A percentile compares a stretch with the other conserved stretches of the same genome.
These are phyloP conservation scores for Anguilla megastoma DNA, from an alignment of 2,797 vertebrate genomes.

Conservation along the genomic window DNA sequence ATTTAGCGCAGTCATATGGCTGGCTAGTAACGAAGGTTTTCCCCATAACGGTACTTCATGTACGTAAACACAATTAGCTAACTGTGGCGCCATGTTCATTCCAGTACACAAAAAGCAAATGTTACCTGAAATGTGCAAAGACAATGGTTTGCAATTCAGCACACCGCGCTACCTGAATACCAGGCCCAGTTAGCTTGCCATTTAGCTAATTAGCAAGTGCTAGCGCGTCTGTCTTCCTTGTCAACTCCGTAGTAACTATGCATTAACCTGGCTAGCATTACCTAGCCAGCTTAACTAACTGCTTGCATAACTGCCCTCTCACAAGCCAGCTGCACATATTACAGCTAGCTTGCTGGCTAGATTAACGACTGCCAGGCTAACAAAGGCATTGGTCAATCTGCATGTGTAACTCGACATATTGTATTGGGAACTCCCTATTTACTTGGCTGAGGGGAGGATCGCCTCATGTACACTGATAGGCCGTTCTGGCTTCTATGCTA, in stretches of 20 bases:
- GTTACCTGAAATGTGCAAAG: not conserved
- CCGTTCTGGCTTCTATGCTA: not conserved
- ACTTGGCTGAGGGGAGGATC: not conserved
- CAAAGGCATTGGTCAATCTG: not conserved
- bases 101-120: not conserved
- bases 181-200: conserved; percentile 46
- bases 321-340: conserved; percentile 41
- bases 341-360: not conserved
- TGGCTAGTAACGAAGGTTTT: not conserved
- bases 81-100: not conserved
- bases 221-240: not conserved
- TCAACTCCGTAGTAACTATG: not conserved
- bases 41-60: not conserved
- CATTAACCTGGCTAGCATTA: not conserved
- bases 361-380: not conserved
- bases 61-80: not conserved
- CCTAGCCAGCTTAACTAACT: conserved; percentile 14
- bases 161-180: not conserved
- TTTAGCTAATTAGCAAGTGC: conserved; percentile 21
- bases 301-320: conserved; percentile 43
- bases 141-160: not conserved
- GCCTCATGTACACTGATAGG: not conserved
- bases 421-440: not conserved
- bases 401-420: not conserved
- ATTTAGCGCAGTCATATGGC: not conserved